Base-by-base conservation (phyloP, 2,888 invertebrate genomes). In the Arenicola marina region DNA sequence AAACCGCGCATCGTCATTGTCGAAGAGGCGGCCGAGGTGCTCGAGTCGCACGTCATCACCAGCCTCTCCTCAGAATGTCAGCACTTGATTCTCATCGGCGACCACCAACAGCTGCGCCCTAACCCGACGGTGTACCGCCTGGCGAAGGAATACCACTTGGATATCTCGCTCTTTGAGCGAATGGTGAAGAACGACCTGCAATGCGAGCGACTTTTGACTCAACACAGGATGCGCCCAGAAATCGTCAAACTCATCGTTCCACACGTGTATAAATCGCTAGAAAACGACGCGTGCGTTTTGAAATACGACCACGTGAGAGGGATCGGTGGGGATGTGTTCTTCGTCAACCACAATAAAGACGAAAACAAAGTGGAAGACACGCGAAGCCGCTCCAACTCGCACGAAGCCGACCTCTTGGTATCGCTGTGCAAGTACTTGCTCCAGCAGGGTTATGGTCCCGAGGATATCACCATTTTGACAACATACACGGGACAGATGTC, bases 1-100 rank as follows among this genome's bases (percentile, higher is more conserved):
- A 67, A 76, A 4, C 83, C 84, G n/a, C 72, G 71, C 26, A 80
- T 85, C 51, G 78, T 86, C 2, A 79, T 87, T 24, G 90, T 94
- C 0, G 94, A 95, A 81, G 95, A 95, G 84, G 93, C 93, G 0
- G 93, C 92, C 0, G 93, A 94, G 84, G 91, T 93, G 0, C 82
- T 93, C 43, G 95, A 95, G 78, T 87, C 91, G 0, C 94, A 94
- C 77, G 88, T 93, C n/a, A 84, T 93, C 0, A 89, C 91, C 0
- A 89, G 92, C 0, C 83, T 94, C n/a, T 90, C 91, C 0, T 81
- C 86, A 4, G 81, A 87, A 53, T 91, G 92, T 69, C 85, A 93
- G 78, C 94, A 95, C 79, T 86, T 93, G 0, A 90, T 95, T 75
- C 86, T 94, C 21, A 92, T 94, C 67, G 93, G 83, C 48, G 92